Base-by-base conservation (phyloP, 2,888 invertebrate species). In the Diaprepes abbreviatus region DNA sequence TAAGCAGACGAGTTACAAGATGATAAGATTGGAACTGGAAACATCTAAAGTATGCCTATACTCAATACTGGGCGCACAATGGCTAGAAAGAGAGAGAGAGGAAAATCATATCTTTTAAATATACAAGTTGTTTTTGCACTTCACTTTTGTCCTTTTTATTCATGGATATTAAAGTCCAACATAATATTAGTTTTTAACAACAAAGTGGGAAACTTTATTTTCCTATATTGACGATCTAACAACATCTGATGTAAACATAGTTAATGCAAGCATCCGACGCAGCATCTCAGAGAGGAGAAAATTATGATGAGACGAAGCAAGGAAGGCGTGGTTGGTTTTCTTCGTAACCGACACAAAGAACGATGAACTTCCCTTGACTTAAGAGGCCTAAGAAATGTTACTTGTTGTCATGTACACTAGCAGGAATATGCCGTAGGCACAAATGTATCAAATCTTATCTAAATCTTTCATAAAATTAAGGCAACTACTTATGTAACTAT, bases 301-400 rank as follows among this genome's bases (percentile, higher is more conserved):
- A 68, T 68, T 68, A 63, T 68, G 63, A 68, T 57, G 68, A 50
- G 63, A 63, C 57, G 68, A 68, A 57, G 57, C 55, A 63, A 58
- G 55, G 67, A 67, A 63, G 68, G 68, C 68, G 68, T 68, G 68
- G 68, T 38, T 63, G 68, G 45, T 68, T 63, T 68, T 70, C 70
- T 70, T 70, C 70, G 58, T 70, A 70, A 65, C 70, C 54, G 65
- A 64, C 65, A 66, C 65, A 70, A 66, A 58, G 70, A 70, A 59
- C 70, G 70, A 70, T 70, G 70, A 70, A 70, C 70, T 70, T 65
- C 65, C 63, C 62, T 50, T 68, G 55, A 63, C 62, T 63, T 68
- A 48, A 63, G 68, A 68, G 67, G 66, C 52, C 59, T 59, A 59
- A 66, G 59, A 59, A 66, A 66, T 59, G 40, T 59, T 48, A 60